These are phyloP conservation scores for Hipparchia sbordonii DNA, from an alignment of 2,888 invertebrate species.

Conservation along the genomic window DNA sequence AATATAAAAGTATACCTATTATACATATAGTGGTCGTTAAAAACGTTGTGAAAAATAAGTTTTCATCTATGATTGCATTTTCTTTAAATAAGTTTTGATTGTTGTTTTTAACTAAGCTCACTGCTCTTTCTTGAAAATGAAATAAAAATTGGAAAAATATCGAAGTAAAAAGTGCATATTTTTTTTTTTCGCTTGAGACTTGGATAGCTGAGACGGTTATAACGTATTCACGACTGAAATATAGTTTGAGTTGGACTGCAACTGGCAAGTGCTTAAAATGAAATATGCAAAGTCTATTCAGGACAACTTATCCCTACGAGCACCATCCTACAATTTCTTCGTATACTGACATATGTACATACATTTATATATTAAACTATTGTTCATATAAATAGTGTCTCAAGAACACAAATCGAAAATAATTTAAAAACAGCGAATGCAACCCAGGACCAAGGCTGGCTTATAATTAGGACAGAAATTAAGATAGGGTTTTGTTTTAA, in stretches of 20 bases:
- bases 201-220: slow-evolving; percentile 37
- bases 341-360: background rate
- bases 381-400: too few species aligned
- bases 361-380: too few species aligned
- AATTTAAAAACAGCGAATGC: too few species aligned
- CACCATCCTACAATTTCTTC: slow-evolving; percentile 3
- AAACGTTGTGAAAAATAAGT: too few species aligned
- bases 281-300: slow-evolving; percentile 58
- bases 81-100: too few species aligned
- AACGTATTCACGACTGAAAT: slow-evolving; percentile 48
- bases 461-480: too few species aligned
- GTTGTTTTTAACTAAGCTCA: background rate
- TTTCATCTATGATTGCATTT: too few species aligned
- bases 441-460: too few species aligned
- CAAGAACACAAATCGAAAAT: too few species aligned
- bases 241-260: slow-evolving; percentile 49
- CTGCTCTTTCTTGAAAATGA: background rate
- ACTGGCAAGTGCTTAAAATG: slow-evolving; percentile 45
- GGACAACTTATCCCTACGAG: slow-evolving; percentile 17
- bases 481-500: too few species aligned
- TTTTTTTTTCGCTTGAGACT: slow-evolving; percentile 31
- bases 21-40: too few species aligned
- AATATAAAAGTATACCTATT: too few species aligned
- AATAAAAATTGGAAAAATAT: background rate
- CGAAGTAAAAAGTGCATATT: slow-evolving; percentile 1